phyloP scores from a whole-genome alignment of 2,888 invertebrate species.

The Ornithoptera alexandrae region DNA sequence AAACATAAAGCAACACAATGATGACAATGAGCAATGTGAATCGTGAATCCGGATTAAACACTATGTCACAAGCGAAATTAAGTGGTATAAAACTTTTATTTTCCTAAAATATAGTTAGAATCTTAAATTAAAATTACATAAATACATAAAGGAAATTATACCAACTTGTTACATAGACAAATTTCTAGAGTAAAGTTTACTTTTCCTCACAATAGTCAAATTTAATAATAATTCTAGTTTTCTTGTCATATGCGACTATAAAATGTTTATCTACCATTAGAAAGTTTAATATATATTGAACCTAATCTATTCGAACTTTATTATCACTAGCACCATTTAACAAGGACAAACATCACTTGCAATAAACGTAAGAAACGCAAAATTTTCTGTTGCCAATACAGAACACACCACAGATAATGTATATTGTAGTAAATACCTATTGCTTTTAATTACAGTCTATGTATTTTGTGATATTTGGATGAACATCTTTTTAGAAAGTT shows the following conservation, averaged over 20 bases:
- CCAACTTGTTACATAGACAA: conserved; percentile 19
- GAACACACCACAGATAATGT: conserved; percentile 15
- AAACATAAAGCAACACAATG: conserved; percentile 65
- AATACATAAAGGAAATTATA: conserved; percentile 15
- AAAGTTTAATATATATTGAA: conserved; percentile 13
- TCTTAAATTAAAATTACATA: conserved; percentile 17
- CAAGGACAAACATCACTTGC: conserved; percentile 28
- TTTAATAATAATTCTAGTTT: background rate
- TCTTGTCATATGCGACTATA: background rate
- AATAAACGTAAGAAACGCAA: conserved; percentile 28
- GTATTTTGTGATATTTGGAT: background rate
- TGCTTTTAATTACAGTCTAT: background rate
- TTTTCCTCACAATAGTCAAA: conserved; percentile 7
- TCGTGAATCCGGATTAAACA: conserved; percentile 64
- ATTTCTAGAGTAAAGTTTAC: conserved; percentile 15
- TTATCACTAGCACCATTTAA: conserved; percentile 30
- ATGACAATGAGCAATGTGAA: conserved; percentile 65
- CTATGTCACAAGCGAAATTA: conserved; percentile 43
- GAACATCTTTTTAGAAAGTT: background rate
- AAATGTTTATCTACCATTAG: conserved; percentile 5
- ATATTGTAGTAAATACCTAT: background rate
- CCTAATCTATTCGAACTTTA: conserved; percentile 26
- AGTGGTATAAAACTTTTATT: conserved; percentile 6
- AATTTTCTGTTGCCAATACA: conserved; percentile 26
- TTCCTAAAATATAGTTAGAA: conserved; percentile 9